These are phyloP conservation scores for Gymnarchus niloticus DNA, from an alignment of 2,113 vertebrate genomes.

Conservation along the genomic window DNA sequence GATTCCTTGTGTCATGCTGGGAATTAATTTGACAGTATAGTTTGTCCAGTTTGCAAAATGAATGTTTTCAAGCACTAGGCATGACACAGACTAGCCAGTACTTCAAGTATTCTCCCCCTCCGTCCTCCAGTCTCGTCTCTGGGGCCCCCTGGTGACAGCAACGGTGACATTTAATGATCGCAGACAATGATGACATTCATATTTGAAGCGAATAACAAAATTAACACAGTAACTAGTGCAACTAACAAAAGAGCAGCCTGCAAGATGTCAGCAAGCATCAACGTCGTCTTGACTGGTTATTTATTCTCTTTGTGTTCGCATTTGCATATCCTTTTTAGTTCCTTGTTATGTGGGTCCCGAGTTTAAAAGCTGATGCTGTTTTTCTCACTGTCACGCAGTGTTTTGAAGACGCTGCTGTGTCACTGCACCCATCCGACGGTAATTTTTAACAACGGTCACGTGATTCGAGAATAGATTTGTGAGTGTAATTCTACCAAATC, in stretches of 20 bases:
- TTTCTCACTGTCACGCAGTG: too few relatives aligned
- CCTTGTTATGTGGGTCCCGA: not conserved
- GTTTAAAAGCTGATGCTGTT: not conserved
- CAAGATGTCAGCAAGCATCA: not conserved
- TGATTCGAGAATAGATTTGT: not conserved
- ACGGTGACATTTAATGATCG: not conserved
- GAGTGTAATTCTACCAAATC: not conserved
- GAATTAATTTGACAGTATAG: conserved; percentile 3
- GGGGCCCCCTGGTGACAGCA: not conserved
- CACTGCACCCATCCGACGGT: not conserved
- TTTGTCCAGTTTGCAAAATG: not conserved
- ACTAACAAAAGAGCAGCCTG: not conserved
- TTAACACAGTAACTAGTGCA: not conserved
- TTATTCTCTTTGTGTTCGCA: not conserved
- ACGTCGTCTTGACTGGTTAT: not conserved
- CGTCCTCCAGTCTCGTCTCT: not conserved
- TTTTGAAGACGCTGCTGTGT: too few relatives aligned
- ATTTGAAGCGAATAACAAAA: not conserved
- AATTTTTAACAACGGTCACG: not conserved
- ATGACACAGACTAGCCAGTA: not conserved
- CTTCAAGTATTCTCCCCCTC: not conserved
- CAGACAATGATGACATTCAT: not conserved
- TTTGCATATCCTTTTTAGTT: not conserved
- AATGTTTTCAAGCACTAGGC: not conserved
- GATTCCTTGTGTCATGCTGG: not conserved